Evolutionary conservation across 1,140 invertebrate genomes (phyloP).

Genomic region (Drosophila equinoxialis): DNA sequence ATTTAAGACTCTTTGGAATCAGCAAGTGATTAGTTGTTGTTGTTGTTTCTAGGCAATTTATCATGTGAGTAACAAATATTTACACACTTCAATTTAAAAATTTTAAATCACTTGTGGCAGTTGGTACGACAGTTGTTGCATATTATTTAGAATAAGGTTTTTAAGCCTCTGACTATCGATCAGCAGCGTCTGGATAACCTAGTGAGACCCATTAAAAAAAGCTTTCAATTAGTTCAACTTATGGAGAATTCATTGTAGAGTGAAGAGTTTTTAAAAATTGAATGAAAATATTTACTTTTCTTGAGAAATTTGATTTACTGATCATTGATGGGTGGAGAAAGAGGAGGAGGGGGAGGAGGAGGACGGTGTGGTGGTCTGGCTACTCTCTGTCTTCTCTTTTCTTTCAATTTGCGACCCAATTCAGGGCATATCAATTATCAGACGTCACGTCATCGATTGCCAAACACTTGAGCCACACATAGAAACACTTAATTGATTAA

Average conservation of each 20-base stretch:
- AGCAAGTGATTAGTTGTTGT: background rate
- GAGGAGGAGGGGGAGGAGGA: too few species aligned
- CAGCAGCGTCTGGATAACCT: too few species aligned
- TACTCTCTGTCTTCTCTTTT: background rate
- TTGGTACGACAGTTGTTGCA: background rate
- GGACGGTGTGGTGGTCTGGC: background rate
- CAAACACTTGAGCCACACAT: slow-evolving; percentile 70
- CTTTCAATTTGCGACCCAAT: slow-evolving; percentile 43
- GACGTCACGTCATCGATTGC: slow-evolving; percentile 66
- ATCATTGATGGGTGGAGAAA: background rate
- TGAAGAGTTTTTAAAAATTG: too few species aligned
- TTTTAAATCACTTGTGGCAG: background rate
- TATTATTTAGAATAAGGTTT: background rate
- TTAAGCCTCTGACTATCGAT: background rate
- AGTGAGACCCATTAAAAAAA: too few species aligned
- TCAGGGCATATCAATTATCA: slow-evolving; percentile 74
- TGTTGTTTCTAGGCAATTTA: background rate
- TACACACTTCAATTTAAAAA: background rate
- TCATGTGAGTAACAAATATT: slow-evolving; percentile 3
- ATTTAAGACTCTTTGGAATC: background rate
- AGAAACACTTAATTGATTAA: slow-evolving; percentile 61
- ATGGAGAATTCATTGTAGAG: too few species aligned
- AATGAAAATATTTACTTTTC: background rate
- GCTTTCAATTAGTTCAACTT: too few species aligned
- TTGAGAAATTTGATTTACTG: background rate